phyloP scores from a whole-genome alignment of 2,888 invertebrate genomes.

The Trisateles emortualis region DNA sequence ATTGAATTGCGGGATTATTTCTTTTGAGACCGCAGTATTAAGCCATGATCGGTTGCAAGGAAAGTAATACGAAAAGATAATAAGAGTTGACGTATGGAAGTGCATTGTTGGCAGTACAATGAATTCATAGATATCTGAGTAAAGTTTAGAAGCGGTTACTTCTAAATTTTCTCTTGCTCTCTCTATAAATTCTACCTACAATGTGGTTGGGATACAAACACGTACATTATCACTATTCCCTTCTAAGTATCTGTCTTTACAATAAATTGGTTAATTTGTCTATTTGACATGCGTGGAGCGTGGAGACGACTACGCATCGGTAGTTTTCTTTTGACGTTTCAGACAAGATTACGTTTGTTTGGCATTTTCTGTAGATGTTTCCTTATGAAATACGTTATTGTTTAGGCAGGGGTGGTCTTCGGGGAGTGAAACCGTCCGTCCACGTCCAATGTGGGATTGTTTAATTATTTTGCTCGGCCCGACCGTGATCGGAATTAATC shows the following conservation, averaged over 20 bases:
- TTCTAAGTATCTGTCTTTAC: background rate
- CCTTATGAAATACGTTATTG: constrained; percentile 72
- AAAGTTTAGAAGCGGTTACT: no score
- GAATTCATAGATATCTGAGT: no score
- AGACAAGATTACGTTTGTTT: constrained; percentile 55
- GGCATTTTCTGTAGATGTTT: constrained; percentile 53
- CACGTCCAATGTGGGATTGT: constrained; percentile 74
- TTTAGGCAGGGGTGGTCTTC: constrained; percentile 59
- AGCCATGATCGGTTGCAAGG: constrained; percentile 59
- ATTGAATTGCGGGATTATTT: constrained; percentile 81
- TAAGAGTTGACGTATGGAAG: constrained; percentile 23
- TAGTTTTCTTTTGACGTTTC: constrained; percentile 55
- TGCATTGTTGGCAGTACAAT: no score
- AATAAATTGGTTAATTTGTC: constrained; percentile 43
- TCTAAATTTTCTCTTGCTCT: no score
- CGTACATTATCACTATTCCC: background rate
- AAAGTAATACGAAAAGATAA: constrained; percentile 65
- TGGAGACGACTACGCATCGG: constrained; percentile 39
- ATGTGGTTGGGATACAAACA: background rate
- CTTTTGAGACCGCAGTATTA: constrained; percentile 65
- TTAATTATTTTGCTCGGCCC: constrained; percentile 80
- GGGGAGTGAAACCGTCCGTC: constrained; percentile 62
- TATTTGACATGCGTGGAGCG: constrained; percentile 35
- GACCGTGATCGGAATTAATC: constrained; percentile 80
- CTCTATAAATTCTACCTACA: no score